Base-by-base conservation (phyloP, 1,140 invertebrate species). In the Matsumurasca onukii region DNA sequence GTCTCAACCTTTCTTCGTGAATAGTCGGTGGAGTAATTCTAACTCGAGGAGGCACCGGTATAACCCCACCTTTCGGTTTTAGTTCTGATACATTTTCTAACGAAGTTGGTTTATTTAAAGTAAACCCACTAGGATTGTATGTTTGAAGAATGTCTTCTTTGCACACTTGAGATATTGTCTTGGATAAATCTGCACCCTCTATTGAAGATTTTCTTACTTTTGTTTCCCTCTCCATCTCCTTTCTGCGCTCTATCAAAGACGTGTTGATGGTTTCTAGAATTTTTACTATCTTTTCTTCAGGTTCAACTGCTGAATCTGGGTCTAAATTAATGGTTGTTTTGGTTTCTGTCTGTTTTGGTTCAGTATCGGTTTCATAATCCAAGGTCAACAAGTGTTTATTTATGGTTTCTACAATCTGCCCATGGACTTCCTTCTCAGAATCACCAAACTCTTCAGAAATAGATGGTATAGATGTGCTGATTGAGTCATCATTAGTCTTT, bases 381-480 rank as follows among this genome's bases (percentile, higher is more conserved):
- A 70, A 22, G 20, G 39, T 68, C 13, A 78, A 49, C 57, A 79
- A 67, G 64, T 76, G 77, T 45, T 76, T 75, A 68, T 80, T 80
- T 5, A 80, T 76, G 17, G 79, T 78, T 69, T 80, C 75, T 9
- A 80, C 72, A 30, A 75, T 70, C 74, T 76, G 74, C 55, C 73
- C 68, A 55, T 68, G 71, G 51, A 77, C 73, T 25, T 71, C 70
- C 48, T 74, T 69, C 20, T 45, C 68, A 61, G 55, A 68, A 24
- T 66, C 69, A 24, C 13, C 57, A 13, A 39, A 20, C 57, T 59
- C 52, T 17, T 61, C 52, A 20, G 31, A 25, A 13, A 48, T 48
- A 27, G 31, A 62, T 3, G 25, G 65, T 55, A 52, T 24, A 3
- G 51, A 57, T 52, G 48, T 49, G 24, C 48, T 57, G 17, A 49